These are phyloP conservation scores for Chloroclystis v-ata DNA, from an alignment of 2,888 invertebrate genomes.

Conservation along the genomic window DNA sequence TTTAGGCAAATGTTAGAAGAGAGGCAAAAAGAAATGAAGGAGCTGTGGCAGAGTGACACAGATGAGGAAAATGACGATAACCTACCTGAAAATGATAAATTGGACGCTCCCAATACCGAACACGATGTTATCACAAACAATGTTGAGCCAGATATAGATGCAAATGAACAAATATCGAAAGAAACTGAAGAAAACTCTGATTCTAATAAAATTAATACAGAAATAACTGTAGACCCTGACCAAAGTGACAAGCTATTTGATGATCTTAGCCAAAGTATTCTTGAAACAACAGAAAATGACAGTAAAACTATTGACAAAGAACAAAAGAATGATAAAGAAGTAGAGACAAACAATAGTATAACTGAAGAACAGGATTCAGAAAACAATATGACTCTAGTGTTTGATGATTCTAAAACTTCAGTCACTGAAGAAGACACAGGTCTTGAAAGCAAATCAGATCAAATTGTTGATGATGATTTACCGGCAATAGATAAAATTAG, in stretches of 20 bases:
- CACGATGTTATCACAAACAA: not conserved
- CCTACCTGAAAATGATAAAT: conserved; percentile 12
- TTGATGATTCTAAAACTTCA: conserved; percentile 33
- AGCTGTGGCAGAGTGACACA: conserved; percentile 85
- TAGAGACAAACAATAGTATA: conserved; percentile 14
- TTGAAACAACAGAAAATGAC: not conserved
- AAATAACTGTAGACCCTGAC: conserved; percentile 9
- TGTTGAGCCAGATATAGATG: not conserved
- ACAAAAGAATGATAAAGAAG: conserved; percentile 13
- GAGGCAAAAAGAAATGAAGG: conserved; percentile 84
- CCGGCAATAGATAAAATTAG: not conserved
- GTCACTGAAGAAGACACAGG: conserved; percentile 9
- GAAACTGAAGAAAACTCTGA: not conserved
- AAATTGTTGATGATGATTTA: too few species aligned
- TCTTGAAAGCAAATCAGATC: not conserved
- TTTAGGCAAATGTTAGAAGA: conserved; percentile 82
- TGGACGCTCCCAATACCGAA: not conserved
- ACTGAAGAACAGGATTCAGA: conserved; percentile 33
- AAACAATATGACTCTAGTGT: conserved; percentile 34
- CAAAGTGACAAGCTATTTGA: conserved; percentile 17
- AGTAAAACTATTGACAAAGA: not conserved
- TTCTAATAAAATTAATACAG: conserved; percentile 3
- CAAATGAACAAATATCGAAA: not conserved
- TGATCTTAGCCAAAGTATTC: conserved; percentile 9
- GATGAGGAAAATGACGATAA: conserved; percentile 28